A percentile compares a stretch with the other conserved stretches of the same genome.
Evolutionary conservation across 2,888 invertebrate species (phyloP).

Genomic region (Chloroclystis v-ata): DNA sequence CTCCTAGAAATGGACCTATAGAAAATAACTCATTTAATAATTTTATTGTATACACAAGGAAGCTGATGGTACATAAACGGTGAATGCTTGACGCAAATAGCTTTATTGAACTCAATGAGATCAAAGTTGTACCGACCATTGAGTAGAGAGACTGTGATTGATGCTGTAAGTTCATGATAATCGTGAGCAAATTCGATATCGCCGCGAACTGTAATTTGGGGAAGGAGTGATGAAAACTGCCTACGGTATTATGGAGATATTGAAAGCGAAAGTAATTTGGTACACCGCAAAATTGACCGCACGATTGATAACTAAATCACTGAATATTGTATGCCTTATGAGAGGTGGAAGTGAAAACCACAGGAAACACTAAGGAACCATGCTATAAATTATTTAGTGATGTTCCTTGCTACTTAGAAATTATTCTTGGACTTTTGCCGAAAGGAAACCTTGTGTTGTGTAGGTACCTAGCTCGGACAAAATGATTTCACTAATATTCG

Average conservation of each 20-base stretch:
- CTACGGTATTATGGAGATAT: conserved; percentile 34
- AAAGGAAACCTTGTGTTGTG: too few relatives aligned
- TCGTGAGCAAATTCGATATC: conserved; percentile 24
- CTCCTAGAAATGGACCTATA: neutral
- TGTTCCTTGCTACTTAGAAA: too few relatives aligned
- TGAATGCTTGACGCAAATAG: conserved; percentile 24
- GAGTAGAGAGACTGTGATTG: conserved; percentile 25
- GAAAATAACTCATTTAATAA: neutral
- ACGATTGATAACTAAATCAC: conserved; percentile 37
- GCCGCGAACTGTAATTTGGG: conserved; percentile 34
- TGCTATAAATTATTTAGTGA: neutral
- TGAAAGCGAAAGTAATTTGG: conserved; percentile 61
- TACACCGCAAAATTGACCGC: conserved; percentile 46
- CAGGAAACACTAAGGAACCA: conserved; percentile 21
- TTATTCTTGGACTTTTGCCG: neutral
- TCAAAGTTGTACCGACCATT: conserved; percentile 24
- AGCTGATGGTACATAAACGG: conserved; percentile 27
- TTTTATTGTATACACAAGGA: conserved; percentile 20
- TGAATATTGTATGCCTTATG: conserved; percentile 19
- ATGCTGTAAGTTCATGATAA: conserved; percentile 22
- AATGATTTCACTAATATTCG: too few relatives aligned
- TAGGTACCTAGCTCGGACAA: too few relatives aligned
- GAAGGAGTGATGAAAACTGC: conserved; percentile 35
- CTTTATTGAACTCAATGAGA: conserved; percentile 26
- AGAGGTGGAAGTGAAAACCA: conserved; percentile 39